phyloP scores from a whole-genome alignment of 2,888 invertebrate species.

The Tenthredo scrophulariae region DNA sequence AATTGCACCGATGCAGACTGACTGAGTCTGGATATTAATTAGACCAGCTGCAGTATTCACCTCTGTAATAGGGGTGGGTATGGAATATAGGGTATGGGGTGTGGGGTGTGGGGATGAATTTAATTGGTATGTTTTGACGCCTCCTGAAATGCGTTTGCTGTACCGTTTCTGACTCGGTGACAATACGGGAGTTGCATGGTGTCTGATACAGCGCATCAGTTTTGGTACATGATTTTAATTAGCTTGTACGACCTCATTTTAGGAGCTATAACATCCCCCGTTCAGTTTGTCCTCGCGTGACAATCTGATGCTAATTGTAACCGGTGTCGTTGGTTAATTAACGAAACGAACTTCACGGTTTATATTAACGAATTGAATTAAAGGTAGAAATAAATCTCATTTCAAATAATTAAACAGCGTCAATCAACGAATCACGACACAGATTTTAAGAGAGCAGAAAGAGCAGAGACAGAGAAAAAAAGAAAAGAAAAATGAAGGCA shows the following conservation, averaged over 20 bases:
- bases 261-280: background rate
- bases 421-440: background rate
- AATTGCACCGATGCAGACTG: background rate
- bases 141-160: background rate
- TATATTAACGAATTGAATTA: background rate
- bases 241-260: slow-evolving; percentile 30
- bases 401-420: background rate
- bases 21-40: background rate
- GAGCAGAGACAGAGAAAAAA: too few species aligned
- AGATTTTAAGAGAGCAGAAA: too few species aligned
- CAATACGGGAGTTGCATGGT: background rate
- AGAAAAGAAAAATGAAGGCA: too few species aligned
- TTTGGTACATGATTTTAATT: slow-evolving; percentile 31
- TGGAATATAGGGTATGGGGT: too few species aligned
- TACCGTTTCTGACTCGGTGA: slow-evolving; percentile 14
- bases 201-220: background rate
- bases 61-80: background rate
- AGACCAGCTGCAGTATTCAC: slow-evolving; percentile 4
- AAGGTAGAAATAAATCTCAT: background rate
- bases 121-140: slow-evolving; percentile 22
- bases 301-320: background rate
- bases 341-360: background rate
- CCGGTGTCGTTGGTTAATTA: slow-evolving; percentile 7
- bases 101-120: background rate
- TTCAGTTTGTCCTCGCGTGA: background rate